phyloP scores from a whole-genome alignment of 2,888 invertebrate species.

The Uropetala carovei region DNA sequence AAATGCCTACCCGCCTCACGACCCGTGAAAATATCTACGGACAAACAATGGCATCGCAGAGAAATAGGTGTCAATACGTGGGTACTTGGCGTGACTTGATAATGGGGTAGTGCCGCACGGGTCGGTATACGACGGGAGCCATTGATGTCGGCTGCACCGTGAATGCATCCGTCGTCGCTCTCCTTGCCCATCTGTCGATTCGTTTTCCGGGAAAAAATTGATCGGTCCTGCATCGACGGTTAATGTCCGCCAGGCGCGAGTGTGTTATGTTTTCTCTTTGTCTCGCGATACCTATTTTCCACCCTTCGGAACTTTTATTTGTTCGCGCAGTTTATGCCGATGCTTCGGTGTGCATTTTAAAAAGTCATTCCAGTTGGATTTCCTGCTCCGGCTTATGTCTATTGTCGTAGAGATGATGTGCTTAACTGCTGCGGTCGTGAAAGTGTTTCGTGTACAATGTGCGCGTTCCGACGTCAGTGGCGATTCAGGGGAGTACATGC shows the following conservation, averaged over 20 bases:
- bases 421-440: too few relatives aligned
- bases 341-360: too few relatives aligned
- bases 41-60: neutral
- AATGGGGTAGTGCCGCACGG: neutral
- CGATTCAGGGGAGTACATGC: too few relatives aligned
- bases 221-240: neutral
- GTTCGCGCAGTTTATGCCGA: too few relatives aligned
- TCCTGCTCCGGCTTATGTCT: too few relatives aligned
- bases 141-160: neutral
- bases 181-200: neutral
- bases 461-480: too few relatives aligned
- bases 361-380: too few relatives aligned
- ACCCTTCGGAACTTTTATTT: too few relatives aligned
- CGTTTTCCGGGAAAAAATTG: neutral
- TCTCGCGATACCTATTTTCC: too few relatives aligned
- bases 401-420: too few relatives aligned
- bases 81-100: neutral
- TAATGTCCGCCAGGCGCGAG: neutral
- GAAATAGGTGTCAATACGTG: constrained; percentile 30
- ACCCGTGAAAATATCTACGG: neutral
- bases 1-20: neutral
- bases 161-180: neutral
- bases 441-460: too few relatives aligned
- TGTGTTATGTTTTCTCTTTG: neutral
- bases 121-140: neutral